These are phyloP conservation scores for Peromyscus leucopus DNA, from an alignment of 2,113 vertebrate genomes.

Conservation along the genomic window DNA sequence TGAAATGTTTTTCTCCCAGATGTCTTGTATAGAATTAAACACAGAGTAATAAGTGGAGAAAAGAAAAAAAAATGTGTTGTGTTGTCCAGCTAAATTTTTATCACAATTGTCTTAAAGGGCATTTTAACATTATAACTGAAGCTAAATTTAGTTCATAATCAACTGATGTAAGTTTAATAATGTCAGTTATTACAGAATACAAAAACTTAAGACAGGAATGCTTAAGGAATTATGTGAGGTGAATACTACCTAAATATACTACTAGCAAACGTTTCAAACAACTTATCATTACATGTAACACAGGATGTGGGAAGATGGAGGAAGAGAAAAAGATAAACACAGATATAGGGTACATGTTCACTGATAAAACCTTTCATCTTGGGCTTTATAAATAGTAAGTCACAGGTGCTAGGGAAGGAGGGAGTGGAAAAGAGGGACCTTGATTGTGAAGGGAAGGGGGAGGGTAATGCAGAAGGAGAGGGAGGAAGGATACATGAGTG, in stretches of 20 bases:
- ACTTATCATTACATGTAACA: neutral
- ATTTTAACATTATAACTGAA: constrained; percentile 23
- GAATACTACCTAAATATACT: constrained; percentile 22
- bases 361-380: neutral
- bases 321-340: neutral
- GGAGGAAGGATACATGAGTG: neutral
- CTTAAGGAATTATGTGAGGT: neutral
- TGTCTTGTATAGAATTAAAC: neutral
- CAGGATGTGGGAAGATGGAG: neutral
- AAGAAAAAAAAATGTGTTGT: neutral
- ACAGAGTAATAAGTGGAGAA: neutral
- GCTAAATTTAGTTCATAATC: neutral
- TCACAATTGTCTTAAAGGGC: neutral
- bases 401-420: neutral
- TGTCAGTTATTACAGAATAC: neutral
- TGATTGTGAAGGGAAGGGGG: neutral
- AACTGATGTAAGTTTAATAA: constrained; percentile 1
- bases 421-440: neutral
- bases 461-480: neutral
- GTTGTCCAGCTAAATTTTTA: constrained; percentile 18
- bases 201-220: neutral
- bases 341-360: neutral
- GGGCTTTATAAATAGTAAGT: neutral
- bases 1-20: neutral
- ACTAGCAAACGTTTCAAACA: neutral